Percentiles rank a stretch among this genome's conserved stretches.
These are phyloP conservation scores for Limenitis camilla DNA, from an alignment of 2,888 invertebrate genomes.

Conservation along the genomic window DNA sequence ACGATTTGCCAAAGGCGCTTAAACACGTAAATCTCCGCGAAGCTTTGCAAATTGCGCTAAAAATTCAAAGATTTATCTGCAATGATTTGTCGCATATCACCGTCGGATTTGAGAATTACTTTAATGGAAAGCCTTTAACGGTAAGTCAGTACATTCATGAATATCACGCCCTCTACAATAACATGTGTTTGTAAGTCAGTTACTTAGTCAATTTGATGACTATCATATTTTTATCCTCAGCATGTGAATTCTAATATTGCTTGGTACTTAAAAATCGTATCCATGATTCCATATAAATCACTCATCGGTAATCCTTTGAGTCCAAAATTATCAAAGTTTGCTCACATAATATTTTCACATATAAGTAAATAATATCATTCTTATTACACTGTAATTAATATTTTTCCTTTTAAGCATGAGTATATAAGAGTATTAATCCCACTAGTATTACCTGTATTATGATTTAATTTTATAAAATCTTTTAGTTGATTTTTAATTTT, in stretches of 20 bases:
- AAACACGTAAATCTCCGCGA: constrained; percentile 45
- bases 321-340: constrained; percentile 12
- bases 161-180: constrained; percentile 3
- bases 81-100: constrained; percentile 27
- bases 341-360: constrained; percentile 20
- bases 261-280: constrained; percentile 20
- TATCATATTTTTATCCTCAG: constrained; percentile 14
- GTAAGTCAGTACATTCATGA: constrained; percentile 23
- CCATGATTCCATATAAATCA: constrained; percentile 12
- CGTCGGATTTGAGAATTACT: constrained; percentile 19
- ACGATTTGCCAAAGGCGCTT: constrained; percentile 48
- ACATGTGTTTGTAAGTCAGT: constrained; percentile 5
- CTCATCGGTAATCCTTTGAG: constrained; percentile 12
- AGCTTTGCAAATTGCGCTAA: constrained; percentile 53
- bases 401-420: constrained; percentile 21
- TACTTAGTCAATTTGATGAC: constrained; percentile 3
- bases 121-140: constrained; percentile 23
- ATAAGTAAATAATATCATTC: constrained; percentile 15
- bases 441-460: constrained; percentile 5
- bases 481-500: constrained; percentile 7
- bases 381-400: constrained; percentile 17
- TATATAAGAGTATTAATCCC: constrained; percentile 20
- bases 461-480: constrained; percentile 4
- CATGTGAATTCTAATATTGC: constrained; percentile 26
- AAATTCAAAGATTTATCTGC: constrained; percentile 29